Evolutionary conservation across 2,888 invertebrate genomes (phyloP), one percentile per base, ranked within the genome.

Genomic region (Eulithis testata): DNA sequence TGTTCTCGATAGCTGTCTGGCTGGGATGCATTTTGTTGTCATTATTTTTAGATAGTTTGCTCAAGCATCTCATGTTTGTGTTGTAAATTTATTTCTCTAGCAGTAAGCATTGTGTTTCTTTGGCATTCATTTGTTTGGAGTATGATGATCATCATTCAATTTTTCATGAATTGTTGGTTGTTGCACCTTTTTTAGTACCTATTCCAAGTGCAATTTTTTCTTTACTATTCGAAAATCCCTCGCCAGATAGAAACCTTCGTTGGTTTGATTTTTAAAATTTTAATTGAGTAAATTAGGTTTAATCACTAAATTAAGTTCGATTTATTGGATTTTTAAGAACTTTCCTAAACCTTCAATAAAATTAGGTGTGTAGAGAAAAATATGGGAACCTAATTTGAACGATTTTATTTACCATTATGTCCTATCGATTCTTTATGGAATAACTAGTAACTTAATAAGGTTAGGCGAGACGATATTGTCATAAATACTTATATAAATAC

Each of bases 401-500:
- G 78, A 87, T 87, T 88, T 91, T 86, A 87, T 91, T 91, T 90
- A 90, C 89, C 88, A 88, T 86, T 86, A 89, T 92, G 90, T 92
- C 92, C 89, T 91, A 89, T 91, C 90, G 89, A 93, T 93, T 93
- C 91, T 91, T 93, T 90, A 93, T 89, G 88, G 87, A 90, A 86
- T 91, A 91, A 91, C 91, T 91, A 92, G 92, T 91, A 91, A 91
- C 88, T 87, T 90, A 88, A 91, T 93, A 94, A 91, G 91, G 88
- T 92, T 93, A 94, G 94, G 89, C 89, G 93, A 94, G 94, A 93
- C 92, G 93, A 90, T 93, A 93, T 93, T 93, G 93, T 93, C 93
- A 93, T 93, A 93, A 93, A 94, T 93, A 73, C 69, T 70, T 73
- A 93, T 93, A 94, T 93, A 93, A 93, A 93, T 93, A 93, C 93